Base-by-base conservation (phyloP, 2,888 invertebrate genomes). In the Steinernema carpocapsae region DNA sequence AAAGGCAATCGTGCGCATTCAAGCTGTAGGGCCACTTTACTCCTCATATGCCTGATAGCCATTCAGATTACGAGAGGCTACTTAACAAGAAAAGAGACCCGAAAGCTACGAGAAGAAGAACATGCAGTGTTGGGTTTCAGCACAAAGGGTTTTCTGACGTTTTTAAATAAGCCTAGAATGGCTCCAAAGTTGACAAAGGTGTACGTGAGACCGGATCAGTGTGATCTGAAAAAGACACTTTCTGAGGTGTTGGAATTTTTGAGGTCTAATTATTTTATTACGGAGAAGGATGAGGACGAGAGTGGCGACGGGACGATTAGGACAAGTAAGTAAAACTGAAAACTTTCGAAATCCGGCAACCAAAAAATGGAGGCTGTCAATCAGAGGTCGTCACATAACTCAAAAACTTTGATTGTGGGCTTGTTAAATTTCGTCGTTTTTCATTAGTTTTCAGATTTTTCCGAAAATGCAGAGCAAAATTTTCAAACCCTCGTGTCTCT, bases 31-130 rank as follows among this genome's bases (percentile, higher is more conserved):
- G 6, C 14, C 2, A 3, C 45, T 42, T 72, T 70, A 22, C 10
- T 12, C 14, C 14, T 43, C 10, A 43, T n/a, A n/a, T n/a, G n/a
- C 7, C 43, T 43, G 7, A 43, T 71, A 24, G 10, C 4, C 1
- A 76, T 79, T 72, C 76, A 83, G 83, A 73, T 81, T 70, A 84
- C 84, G 10, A 77, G 84, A 1, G 84, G 84, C 26, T 80, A 79
- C 73, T 80, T 84, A 59, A 80, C 82, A 0, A 75, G 84, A 4
- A 84, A 84, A 72, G 42, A 71, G 46, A 80, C 81, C 10, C 74
- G 77, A 14, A 75, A 79, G 37, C 77, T 84, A 78, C 75, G 84
- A 3, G 76, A 76, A 29, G 73, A 59, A 17, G 84, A 84, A 70
- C 59, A 79, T 37, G 75, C 77, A 22, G 64, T 78, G 7, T 56